Evolutionary conservation across 1,140 invertebrate species (phyloP), one percentile per base, ranked within the genome.

Genomic region (Philotrypesis tridentata): DNA sequence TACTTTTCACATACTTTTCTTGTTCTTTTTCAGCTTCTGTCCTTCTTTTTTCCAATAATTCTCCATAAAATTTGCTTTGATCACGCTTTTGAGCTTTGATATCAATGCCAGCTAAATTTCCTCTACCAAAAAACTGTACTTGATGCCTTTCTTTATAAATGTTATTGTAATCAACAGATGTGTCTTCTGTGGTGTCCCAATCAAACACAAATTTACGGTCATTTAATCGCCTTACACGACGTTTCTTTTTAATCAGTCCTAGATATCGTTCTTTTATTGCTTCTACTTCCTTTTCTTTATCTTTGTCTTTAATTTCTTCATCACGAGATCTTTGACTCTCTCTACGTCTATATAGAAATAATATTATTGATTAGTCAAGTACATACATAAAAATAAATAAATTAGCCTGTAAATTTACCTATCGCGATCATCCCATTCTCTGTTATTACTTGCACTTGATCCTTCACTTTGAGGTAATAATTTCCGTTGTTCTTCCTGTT

Each of bases 171-270:
- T 99, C 99, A 83, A 96, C 95, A 23, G 97, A 98, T 0, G 99
- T 99, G 87, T 99, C 99, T 91, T 99, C 99, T 0, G 96, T 96
- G 5, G 98, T 98, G 93, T 99, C 99, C 99, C 99, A 99, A 92
- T 99, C 99, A 92, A 99, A 99, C 0, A 99, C 98, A 94, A 99
- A 99, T 92, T 99, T 99, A 6, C 98, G 93, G 88, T 99, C 99
- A 92, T 99, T 99, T 5, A 99, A 91, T 83, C 98, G 93, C 43
- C 99, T 92, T 0, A 99, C 96, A 63, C 97, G 93, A 8, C 98
- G 94, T 88, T 99, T 99, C 88, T 98, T 99, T 88, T 99, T 99
- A 0, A 98, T 92, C 23, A 98, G 94, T 11, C 98, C 97, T n/a
- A 99, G 93, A 91, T 99, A 99, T 11, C 98, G 93, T 89, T 99